Conservation (phyloP, 1,140 invertebrate species). For the Trichonephila clavata region DNA sequence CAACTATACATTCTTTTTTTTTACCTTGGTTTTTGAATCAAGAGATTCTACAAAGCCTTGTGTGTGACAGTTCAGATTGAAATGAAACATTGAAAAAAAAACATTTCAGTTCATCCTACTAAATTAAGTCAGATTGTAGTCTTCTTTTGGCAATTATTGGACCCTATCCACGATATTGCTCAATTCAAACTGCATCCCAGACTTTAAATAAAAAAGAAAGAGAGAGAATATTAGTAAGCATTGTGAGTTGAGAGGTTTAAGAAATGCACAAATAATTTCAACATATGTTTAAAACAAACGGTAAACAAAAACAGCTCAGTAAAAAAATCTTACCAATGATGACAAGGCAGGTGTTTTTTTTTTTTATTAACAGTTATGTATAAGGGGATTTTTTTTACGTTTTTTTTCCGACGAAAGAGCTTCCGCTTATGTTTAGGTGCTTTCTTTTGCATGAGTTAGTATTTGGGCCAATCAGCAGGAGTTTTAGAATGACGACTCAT, state of each 20-base stretch:
- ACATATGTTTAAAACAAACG: background rate
- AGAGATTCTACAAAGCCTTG: background rate
- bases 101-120: background rate
- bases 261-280: constrained; percentile 44
- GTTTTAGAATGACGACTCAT: background rate
- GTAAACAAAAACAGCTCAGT: constrained; percentile 18
- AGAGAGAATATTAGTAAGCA: background rate
- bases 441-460: constrained; percentile 38
- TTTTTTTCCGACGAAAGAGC: background rate
- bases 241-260: background rate
- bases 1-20: background rate
- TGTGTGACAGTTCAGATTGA: background rate
- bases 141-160: background rate
- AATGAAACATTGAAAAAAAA: background rate
- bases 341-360: background rate
- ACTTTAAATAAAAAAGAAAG: background rate
- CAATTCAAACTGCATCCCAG: background rate
- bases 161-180: background rate
- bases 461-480: constrained; percentile 44
- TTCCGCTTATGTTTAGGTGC: background rate
- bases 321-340: background rate
- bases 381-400: background rate
- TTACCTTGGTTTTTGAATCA: background rate
- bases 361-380: background rate
- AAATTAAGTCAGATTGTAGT: background rate